Conservation (phyloP, 2,888 invertebrate genomes). For the Cactoblastis cactorum region DNA sequence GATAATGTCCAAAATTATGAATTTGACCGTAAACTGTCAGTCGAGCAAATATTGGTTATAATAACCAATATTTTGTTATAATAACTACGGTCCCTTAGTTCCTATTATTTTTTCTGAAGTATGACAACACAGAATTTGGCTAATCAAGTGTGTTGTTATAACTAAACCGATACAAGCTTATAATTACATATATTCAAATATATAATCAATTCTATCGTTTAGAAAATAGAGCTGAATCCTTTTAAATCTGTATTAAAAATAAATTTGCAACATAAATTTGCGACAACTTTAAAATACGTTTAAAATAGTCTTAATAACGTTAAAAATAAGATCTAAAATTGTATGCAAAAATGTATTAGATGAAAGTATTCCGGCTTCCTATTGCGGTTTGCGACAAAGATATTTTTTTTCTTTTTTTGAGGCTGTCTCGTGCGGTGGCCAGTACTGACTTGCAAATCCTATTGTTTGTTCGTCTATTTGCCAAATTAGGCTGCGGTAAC, state of each 20-base stretch:
- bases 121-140: slow-evolving; percentile 52
- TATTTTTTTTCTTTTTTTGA: slow-evolving; percentile 30
- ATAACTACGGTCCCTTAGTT: slow-evolving; percentile 32
- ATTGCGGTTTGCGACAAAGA: slow-evolving; percentile 60
- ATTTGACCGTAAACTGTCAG: slow-evolving; percentile 29
- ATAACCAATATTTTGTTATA: slow-evolving; percentile 46
- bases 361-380: slow-evolving; percentile 20
- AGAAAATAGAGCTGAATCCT: slow-evolving; percentile 6
- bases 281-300: slow-evolving; percentile 5
- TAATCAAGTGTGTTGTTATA: slow-evolving; percentile 39
- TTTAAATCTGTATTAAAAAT: background rate
- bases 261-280: slow-evolving; percentile 12
- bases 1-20: slow-evolving; percentile 25
- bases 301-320: slow-evolving; percentile 8
- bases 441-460: slow-evolving; percentile 52
- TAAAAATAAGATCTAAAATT: slow-evolving; percentile 13
- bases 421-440: slow-evolving; percentile 28
- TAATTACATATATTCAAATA: background rate
- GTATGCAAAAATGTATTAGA: background rate
- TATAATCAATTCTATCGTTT: background rate
- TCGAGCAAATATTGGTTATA: slow-evolving; percentile 38
- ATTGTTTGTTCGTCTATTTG: slow-evolving; percentile 50
- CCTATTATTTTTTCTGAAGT: slow-evolving; percentile 38
- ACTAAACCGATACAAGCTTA: slow-evolving; percentile 9
- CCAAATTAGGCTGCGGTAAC: slow-evolving; percentile 47